Evolutionary conservation across 2,888 invertebrate genomes (phyloP).

Genomic region (Caenorhabditis angaria): DNA sequence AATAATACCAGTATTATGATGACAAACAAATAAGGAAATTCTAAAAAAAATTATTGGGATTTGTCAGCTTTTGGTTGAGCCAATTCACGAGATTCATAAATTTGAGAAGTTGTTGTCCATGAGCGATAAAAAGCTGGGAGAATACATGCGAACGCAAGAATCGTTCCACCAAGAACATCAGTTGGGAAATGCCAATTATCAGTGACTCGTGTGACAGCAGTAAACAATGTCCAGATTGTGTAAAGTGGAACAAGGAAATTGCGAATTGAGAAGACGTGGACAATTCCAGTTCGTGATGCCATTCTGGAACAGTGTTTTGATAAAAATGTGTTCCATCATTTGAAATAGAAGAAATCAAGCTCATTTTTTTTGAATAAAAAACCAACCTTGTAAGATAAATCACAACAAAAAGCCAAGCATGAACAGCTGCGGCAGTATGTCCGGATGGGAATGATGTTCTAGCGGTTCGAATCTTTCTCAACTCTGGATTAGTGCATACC

Average conservation of each 20-base stretch:
- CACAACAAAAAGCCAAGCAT: slow-evolving; percentile 60
- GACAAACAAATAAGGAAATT: neutral
- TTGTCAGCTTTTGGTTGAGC: neutral
- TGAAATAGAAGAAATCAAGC: neutral
- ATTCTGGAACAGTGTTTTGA: slow-evolving; percentile 42
- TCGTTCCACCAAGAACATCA: slow-evolving; percentile 66
- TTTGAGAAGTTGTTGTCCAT: slow-evolving; percentile 24
- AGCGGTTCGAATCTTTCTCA: slow-evolving; percentile 58
- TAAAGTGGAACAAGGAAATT: slow-evolving; percentile 44
- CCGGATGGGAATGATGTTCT: slow-evolving; percentile 72
- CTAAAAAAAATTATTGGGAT: neutral
- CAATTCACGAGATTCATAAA: neutral
- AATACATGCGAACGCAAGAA: slow-evolving; percentile 43
- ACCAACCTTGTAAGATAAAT: slow-evolving; percentile 58
- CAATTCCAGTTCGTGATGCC: slow-evolving; percentile 36
- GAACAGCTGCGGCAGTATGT: slow-evolving; percentile 67
- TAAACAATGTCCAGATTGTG: slow-evolving; percentile 48
- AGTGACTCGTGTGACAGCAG: slow-evolving; percentile 66
- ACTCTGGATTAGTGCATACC: slow-evolving; percentile 48
- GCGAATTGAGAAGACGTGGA: slow-evolving; percentile 31
- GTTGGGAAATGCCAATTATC: slow-evolving; percentile 71
- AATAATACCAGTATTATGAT: neutral
- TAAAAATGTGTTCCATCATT: no score
- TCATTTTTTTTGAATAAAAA: neutral
- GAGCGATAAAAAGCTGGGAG: slow-evolving; percentile 47